phyloP scores from a whole-genome alignment of 2,113 vertebrate species.

The Sturnira hondurensis region DNA sequence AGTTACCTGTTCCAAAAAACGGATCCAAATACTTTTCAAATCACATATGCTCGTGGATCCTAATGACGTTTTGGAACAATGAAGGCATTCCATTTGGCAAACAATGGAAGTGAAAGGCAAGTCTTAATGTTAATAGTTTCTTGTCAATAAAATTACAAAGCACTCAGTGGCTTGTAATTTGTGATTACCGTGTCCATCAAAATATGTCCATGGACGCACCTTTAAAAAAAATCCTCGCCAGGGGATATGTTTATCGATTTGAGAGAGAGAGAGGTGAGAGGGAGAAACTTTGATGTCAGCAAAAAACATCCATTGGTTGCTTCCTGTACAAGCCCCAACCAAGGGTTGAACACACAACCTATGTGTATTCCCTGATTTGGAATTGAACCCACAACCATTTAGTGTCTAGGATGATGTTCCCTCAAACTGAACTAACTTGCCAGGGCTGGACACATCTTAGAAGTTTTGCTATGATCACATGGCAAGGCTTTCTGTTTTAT shows the following conservation, averaged over 20 bases:
- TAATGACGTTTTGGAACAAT: not conserved
- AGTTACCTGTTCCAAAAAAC: not conserved
- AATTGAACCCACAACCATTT: no score
- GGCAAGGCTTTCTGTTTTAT: not conserved
- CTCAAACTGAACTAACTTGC: no score
- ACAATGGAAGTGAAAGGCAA: not conserved
- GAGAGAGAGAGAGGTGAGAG: no score
- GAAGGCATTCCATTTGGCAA: not conserved
- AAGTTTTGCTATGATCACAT: not conserved
- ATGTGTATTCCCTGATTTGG: no score
- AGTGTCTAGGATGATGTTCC: no score
- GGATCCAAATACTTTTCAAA: not conserved
- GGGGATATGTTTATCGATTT: no score
- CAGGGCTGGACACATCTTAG: not conserved
- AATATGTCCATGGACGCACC: not conserved
- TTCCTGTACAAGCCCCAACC: no score
- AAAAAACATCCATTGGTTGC: no score
- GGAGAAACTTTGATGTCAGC: no score
- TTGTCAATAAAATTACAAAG: not conserved
- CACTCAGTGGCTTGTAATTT: not conserved
- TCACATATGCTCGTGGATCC: not conserved
- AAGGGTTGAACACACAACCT: no score
- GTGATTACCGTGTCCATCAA: not conserved
- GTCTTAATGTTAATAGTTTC: not conserved
- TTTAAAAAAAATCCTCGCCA: not conserved